Evolutionary conservation across 2,113 vertebrate genomes (phyloP).

Genomic region (Grammomys surdaster): DNA sequence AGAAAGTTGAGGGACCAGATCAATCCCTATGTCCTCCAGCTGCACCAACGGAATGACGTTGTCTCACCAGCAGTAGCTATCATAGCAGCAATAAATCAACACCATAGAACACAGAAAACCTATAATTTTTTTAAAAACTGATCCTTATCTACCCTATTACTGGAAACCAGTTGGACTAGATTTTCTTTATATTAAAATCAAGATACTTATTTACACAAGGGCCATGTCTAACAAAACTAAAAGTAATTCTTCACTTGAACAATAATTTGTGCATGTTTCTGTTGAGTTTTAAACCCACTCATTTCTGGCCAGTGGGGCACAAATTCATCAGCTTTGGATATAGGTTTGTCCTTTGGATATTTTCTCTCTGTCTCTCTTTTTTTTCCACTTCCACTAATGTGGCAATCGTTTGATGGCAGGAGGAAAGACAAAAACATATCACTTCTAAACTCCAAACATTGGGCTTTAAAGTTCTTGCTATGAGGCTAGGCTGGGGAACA

Average conservation of each 20-base stretch:
- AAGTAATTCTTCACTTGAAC: slow-evolving; percentile 41
- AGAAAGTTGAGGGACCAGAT: slow-evolving; percentile 45
- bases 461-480: slow-evolving; percentile 63
- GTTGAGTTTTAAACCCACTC: background rate
- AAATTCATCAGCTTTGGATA: background rate
- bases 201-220: slow-evolving; percentile 16
- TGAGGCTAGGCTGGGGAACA: slow-evolving; percentile 55
- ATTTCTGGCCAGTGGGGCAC: background rate
- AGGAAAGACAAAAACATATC: slow-evolving; percentile 40
- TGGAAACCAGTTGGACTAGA: slow-evolving; percentile 44
- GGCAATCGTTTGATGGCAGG: background rate
- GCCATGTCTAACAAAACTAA: slow-evolving; percentile 46
- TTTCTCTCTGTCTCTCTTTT: no score
- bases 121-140: slow-evolving; percentile 82
- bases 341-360: background rate
- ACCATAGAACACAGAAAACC: slow-evolving; percentile 49
- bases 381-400: background rate
- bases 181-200: slow-evolving; percentile 65
- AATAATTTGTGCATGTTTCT: background rate
- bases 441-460: background rate
- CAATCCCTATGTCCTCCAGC: background rate
- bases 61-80: slow-evolving; percentile 65
- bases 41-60: slow-evolving; percentile 63
- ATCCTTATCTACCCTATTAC: slow-evolving; percentile 64
- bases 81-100: slow-evolving; percentile 83